Evolutionary conservation across 2,888 invertebrate genomes (phyloP).

Genomic region (Pegoplata infirma): DNA sequence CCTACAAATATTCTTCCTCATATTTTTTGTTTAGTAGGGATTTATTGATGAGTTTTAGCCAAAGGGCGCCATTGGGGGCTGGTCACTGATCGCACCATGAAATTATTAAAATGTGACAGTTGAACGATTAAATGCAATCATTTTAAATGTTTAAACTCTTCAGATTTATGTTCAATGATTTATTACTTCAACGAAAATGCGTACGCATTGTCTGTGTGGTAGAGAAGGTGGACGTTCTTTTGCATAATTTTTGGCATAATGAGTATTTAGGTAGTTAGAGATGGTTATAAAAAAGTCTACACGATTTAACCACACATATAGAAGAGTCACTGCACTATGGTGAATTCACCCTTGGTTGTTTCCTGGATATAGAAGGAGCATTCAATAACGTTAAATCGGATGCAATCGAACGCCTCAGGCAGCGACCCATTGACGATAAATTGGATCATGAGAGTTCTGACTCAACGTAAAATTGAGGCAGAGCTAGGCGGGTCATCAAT

Average conservation of each 20-base stretch:
- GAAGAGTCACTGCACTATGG: too few species aligned
- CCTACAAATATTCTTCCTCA: slow-evolving; percentile 35
- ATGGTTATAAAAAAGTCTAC: too few species aligned
- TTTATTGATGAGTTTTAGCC: slow-evolving; percentile 75
- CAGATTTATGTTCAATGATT: slow-evolving; percentile 65
- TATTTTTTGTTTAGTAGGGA: too few species aligned
- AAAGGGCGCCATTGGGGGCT: slow-evolving; percentile 74
- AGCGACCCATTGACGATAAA: too few species aligned
- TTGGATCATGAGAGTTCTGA: too few species aligned
- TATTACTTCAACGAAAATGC: slow-evolving; percentile 40
- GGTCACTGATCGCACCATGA: slow-evolving; percentile 73
- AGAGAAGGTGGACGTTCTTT: slow-evolving; percentile 5
- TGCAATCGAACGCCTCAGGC: too few species aligned
- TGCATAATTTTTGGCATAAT: slow-evolving; percentile 14
- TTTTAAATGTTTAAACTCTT: slow-evolving; percentile 66
- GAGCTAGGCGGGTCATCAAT: too few species aligned
- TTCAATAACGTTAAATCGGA: too few species aligned
- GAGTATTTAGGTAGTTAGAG: neutral
- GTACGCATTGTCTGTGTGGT: neutral
- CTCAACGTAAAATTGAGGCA: too few species aligned
- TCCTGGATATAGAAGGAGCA: too few species aligned
- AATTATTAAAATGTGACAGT: slow-evolving; percentile 76
- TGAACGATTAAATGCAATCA: slow-evolving; percentile 75
- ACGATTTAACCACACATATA: too few species aligned
- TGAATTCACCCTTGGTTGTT: too few species aligned